Evolutionary conservation across 2,113 vertebrate genomes (phyloP).

Genomic region (Mormyrus iriodes): DNA sequence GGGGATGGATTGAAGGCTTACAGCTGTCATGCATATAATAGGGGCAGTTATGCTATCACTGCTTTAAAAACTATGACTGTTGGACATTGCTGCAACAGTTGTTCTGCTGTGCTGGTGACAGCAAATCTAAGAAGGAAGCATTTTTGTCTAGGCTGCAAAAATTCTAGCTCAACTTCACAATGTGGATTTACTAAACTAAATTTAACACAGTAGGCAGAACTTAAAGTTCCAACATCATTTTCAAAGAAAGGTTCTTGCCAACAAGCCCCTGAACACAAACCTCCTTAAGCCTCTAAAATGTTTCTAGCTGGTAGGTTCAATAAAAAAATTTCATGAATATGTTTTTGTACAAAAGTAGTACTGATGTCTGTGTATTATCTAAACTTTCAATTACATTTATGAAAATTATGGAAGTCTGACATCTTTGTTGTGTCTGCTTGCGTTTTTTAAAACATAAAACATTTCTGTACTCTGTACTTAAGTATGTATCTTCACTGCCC

Average conservation of each 20-base stretch:
- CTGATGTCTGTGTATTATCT: not conserved
- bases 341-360: not conserved
- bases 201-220: not conserved
- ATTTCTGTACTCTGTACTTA: not conserved
- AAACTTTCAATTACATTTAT: not conserved
- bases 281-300: not conserved
- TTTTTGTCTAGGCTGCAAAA: not conserved
- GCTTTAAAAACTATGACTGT: not conserved
- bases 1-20: no score
- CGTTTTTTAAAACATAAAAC: not conserved
- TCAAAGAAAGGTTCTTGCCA: not conserved
- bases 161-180: not conserved
- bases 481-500: not conserved
- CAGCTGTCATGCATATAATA: not conserved
- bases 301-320: not conserved
- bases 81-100: not conserved
- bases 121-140: not conserved
- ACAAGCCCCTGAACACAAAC: not conserved
- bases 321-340: not conserved
- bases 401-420: not conserved
- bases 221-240: not conserved
- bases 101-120: not conserved
- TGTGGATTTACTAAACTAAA: not conserved
- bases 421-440: not conserved
- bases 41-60: no score